Conservation (phyloP, 2,797 vertebrate species). For the Pipistrellus nathusii region DNA sequence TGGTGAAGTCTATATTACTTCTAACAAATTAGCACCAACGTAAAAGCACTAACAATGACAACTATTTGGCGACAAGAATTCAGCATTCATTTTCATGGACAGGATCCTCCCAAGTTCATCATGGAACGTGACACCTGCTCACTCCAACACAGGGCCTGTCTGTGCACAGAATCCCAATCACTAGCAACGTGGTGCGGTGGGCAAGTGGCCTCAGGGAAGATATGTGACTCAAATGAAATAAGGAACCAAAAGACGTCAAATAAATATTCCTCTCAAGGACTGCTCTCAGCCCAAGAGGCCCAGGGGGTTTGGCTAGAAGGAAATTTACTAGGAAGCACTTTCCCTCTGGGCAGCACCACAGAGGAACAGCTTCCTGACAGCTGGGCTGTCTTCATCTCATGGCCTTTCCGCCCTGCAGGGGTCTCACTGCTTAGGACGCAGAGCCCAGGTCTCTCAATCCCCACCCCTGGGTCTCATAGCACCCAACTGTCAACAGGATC, state of each 20-base stretch:
- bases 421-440: background rate
- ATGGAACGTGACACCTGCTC: background rate
- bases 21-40: background rate
- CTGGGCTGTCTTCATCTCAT: background rate
- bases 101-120: background rate
- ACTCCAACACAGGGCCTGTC: background rate
- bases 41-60: background rate
- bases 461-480: background rate
- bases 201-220: conserved; percentile 54
- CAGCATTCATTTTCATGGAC: background rate
- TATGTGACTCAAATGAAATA: conserved; percentile 70
- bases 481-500: background rate
- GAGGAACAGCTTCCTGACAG: background rate
- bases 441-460: background rate
- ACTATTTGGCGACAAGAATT: conserved; percentile 6
- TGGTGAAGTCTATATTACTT: background rate
- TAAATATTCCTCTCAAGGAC: conserved; percentile 76
- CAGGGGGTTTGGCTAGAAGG: conserved; percentile 24
- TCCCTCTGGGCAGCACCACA: background rate
- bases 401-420: background rate
- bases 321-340: conserved; percentile 59
- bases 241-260: conserved; percentile 68
- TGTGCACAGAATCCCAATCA: background rate
- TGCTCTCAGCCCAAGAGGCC: conserved; percentile 37
- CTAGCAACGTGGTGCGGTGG: background rate